phyloP scores from a whole-genome alignment of 2,888 invertebrate genomes.

The Chalcis sispes region DNA sequence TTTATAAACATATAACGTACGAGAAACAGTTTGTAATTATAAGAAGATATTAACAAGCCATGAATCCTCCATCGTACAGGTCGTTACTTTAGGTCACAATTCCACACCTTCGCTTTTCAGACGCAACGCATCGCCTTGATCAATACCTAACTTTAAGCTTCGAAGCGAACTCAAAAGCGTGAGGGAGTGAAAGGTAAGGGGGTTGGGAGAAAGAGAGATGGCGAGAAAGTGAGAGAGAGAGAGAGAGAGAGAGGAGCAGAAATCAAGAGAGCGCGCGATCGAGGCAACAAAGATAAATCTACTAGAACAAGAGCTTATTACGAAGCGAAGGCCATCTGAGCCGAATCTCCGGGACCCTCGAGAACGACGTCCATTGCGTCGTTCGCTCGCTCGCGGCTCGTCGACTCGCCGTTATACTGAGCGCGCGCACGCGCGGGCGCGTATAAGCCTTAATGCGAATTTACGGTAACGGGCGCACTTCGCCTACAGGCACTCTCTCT shows the following conservation, averaged over 20 bases:
- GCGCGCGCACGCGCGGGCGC: too few species aligned
- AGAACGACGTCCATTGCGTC: not conserved
- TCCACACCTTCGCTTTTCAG: too few species aligned
- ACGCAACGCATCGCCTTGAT: too few species aligned
- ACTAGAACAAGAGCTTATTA: slow-evolving; percentile 41
- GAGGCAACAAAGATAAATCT: not conserved
- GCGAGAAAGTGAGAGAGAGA: too few species aligned
- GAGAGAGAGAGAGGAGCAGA: not conserved
- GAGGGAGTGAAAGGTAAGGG: not conserved
- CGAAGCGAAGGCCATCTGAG: slow-evolving; percentile 36
- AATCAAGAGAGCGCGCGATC: not conserved
- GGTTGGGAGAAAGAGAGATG: not conserved
- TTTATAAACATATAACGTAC: too few species aligned
- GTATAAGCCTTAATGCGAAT: slow-evolving; percentile 67
- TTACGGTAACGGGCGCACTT: slow-evolving; percentile 62
- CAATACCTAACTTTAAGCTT: too few species aligned
- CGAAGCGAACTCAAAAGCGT: slow-evolving; percentile 29
- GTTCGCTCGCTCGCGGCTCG: too few species aligned
- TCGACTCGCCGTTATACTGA: slow-evolving; percentile 58
- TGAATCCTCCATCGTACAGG: too few species aligned
- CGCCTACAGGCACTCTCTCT: too few species aligned
- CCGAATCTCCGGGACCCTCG: slow-evolving; percentile 19
- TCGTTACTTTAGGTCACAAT: too few species aligned
- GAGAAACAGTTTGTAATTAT: too few species aligned
- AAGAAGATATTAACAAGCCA: too few species aligned